A percentile compares a stretch with the other conserved stretches of the same genome.
These are phyloP conservation scores for Tipula lateralis DNA, from an alignment of 2,888 invertebrate species.

Conservation along the genomic window DNA sequence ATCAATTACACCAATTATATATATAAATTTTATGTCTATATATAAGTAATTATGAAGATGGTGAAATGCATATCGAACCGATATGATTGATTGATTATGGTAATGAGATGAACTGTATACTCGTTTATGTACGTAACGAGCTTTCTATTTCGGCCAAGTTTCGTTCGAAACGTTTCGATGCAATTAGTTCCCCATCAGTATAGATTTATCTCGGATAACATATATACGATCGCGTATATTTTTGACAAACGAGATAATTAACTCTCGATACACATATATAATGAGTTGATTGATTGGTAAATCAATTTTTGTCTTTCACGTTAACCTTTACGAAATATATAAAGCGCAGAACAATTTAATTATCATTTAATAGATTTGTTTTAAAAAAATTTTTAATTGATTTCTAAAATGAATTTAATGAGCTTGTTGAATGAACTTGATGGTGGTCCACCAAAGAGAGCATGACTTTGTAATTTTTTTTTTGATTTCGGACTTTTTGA, in stretches of 20 bases:
- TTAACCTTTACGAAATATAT: not conserved
- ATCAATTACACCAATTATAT: constrained; percentile 20
- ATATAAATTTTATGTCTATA: not conserved
- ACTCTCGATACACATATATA: not conserved
- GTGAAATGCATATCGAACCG: not conserved
- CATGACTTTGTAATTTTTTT: constrained; percentile 2
- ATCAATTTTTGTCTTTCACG: not conserved
- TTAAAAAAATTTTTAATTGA: not conserved
- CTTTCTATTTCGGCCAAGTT: not conserved
- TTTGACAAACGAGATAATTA: not conserved
- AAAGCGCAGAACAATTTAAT: not conserved
- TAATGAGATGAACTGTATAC: constrained; percentile 24
- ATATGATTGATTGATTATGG: not conserved
- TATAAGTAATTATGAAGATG: not conserved
- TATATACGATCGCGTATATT: not conserved
- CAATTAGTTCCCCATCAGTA: not conserved
- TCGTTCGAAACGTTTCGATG: not conserved
- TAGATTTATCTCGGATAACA: too few species aligned
- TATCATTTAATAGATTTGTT: constrained; percentile 7
- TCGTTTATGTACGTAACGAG: not conserved
- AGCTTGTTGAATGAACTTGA: not conserved
- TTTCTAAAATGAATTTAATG: not conserved
- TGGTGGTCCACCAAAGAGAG: not conserved
- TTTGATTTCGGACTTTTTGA: not conserved
- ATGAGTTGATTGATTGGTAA: constrained; percentile 1